Evolutionary conservation across 2,888 invertebrate species (phyloP).

Genomic region (Syritta pipiens): DNA sequence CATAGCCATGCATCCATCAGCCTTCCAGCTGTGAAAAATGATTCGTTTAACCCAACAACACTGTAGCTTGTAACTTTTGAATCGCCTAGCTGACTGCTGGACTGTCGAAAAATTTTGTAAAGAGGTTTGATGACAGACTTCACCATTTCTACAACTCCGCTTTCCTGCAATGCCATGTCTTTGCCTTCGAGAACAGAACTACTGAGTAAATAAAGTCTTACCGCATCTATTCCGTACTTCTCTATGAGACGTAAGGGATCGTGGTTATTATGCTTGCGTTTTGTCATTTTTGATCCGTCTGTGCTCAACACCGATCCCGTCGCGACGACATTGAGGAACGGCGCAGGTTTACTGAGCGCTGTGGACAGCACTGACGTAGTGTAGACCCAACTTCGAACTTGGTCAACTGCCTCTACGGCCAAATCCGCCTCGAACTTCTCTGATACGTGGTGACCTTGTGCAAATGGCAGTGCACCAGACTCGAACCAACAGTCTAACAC

Average conservation of each 20-base stretch:
- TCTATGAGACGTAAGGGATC: slow-evolving; percentile 93
- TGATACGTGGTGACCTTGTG: slow-evolving; percentile 92
- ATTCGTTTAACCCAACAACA: not conserved
- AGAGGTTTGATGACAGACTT: slow-evolving; percentile 97
- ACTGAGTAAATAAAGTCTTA: slow-evolving; percentile 94
- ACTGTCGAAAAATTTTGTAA: slow-evolving; percentile 83
- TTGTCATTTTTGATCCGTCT: slow-evolving; percentile 98
- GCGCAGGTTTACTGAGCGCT: slow-evolving; percentile 93
- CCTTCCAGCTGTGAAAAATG: slow-evolving; percentile 86
- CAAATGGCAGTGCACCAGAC: slow-evolving; percentile 98
- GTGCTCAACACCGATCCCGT: slow-evolving; percentile 94
- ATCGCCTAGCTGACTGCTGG: slow-evolving; percentile 57
- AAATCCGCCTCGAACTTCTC: slow-evolving; percentile 96
- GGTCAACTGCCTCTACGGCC: slow-evolving; percentile 97
- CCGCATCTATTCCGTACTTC: slow-evolving; percentile 96
- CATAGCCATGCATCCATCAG: slow-evolving; percentile 97
- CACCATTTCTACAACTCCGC: slow-evolving; percentile 93
- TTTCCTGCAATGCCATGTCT: slow-evolving; percentile 94
- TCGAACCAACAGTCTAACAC: slow-evolving; percentile 99
- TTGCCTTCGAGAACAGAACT: slow-evolving; percentile 97
- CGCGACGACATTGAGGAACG: slow-evolving; percentile 95
- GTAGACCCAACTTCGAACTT: slow-evolving; percentile 97
- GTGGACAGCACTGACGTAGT: slow-evolving; percentile 95
- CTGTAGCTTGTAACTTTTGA: slow-evolving; percentile 78
- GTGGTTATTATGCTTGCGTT: slow-evolving; percentile 97